A percentile compares a stretch with the other conserved stretches of the same genome.
phyloP scores from a whole-genome alignment of 2,113 vertebrate species.

The Oxyura jamaicensis region DNA sequence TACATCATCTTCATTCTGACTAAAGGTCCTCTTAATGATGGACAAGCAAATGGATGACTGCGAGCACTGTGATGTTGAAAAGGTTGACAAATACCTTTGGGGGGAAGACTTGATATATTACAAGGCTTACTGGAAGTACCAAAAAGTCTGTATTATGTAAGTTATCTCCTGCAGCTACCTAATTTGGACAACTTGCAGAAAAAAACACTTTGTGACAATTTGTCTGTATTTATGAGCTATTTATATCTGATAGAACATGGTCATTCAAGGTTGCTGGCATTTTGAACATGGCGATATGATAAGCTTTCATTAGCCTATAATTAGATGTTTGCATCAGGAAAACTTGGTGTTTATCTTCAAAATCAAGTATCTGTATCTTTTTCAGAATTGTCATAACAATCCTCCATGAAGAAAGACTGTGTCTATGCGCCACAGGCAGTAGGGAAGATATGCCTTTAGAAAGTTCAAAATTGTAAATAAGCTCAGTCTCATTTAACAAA shows the following conservation, averaged over 20 bases:
- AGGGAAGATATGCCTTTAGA: constrained; percentile 44
- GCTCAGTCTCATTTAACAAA: constrained; percentile 60
- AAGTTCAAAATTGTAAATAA: constrained; percentile 46
- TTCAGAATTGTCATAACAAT: constrained; percentile 47
- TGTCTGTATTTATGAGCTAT: constrained; percentile 49
- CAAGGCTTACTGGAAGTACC: not conserved
- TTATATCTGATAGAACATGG: constrained; percentile 47
- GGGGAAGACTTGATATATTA: not conserved
- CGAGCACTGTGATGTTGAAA: not conserved
- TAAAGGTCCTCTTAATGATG: not conserved
- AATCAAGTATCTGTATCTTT: constrained; percentile 62
- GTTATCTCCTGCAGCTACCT: constrained; percentile 15
- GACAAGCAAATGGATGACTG: not conserved
- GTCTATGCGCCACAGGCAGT: not conserved
- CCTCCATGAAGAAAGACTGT: constrained; percentile 6
- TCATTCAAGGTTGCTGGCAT: constrained; percentile 45
- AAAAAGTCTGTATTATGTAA: not conserved
- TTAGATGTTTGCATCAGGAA: constrained; percentile 37
- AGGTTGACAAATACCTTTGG: not conserved
- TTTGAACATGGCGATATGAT: constrained; percentile 43
- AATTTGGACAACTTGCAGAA: not conserved
- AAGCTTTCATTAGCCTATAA: constrained; percentile 44
- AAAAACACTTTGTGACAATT: constrained; percentile 39
- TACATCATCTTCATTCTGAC: not conserved
- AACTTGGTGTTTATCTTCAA: constrained; percentile 30